A percentile compares a stretch with the other conserved stretches of the same genome.
Conservation (phyloP, 2,797 vertebrate genomes). For the Etheostoma nigrum region DNA sequence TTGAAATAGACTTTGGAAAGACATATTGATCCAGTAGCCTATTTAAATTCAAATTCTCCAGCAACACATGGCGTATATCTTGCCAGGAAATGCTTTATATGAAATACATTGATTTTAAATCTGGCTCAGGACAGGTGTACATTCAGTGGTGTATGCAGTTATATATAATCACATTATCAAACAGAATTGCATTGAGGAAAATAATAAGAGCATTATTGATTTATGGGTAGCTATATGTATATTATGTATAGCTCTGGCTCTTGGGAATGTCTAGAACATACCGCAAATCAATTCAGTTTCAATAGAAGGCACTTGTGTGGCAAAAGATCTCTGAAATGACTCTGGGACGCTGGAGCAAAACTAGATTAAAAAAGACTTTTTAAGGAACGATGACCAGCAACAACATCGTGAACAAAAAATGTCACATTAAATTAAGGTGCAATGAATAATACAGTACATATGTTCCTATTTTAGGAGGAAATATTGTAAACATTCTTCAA, state of each 20-base stretch:
- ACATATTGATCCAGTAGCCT: constrained; percentile 41
- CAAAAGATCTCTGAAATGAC: constrained; percentile 48
- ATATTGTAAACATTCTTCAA: not conserved
- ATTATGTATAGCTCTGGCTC: constrained; percentile 19
- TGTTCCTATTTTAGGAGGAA: constrained; percentile 4
- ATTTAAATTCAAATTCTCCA: constrained; percentile 49
- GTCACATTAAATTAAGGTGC: constrained; percentile 16
- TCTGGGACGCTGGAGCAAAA: constrained; percentile 29
- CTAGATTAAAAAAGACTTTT: constrained; percentile 61
- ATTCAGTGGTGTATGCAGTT: constrained; percentile 19
- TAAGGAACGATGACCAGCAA: constrained; percentile 23
- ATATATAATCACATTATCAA: constrained; percentile 61
- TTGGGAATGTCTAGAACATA: constrained; percentile 22
- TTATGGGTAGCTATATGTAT: constrained; percentile 31
- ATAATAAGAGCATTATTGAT: constrained; percentile 54
- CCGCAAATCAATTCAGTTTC: constrained; percentile 63
- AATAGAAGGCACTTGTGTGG: constrained; percentile 57
- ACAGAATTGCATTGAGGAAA: constrained; percentile 14
- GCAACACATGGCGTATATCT: not conserved
- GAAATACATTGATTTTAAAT: constrained; percentile 37
- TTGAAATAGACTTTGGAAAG: constrained; percentile 44
- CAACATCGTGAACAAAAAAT: constrained; percentile 25
- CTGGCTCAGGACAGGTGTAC: constrained; percentile 21
- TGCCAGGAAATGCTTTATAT: constrained; percentile 41
- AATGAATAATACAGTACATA: not conserved